Conservation (phyloP, 2,113 vertebrate species). For the Pachycephala philippinensis region DNA sequence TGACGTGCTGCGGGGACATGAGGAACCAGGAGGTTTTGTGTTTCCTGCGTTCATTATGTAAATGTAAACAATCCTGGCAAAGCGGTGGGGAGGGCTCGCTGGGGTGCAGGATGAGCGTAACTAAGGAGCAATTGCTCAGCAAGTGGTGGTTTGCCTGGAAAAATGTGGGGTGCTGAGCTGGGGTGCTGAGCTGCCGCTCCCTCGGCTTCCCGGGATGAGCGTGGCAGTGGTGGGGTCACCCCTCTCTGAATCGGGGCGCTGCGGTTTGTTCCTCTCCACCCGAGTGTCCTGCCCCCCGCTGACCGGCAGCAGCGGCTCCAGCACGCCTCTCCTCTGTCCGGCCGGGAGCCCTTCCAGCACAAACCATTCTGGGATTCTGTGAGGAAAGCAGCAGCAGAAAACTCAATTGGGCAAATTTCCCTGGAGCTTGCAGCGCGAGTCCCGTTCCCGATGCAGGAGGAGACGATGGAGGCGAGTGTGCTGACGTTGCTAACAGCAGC, state of each 20-base stretch:
- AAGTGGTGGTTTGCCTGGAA: not conserved
- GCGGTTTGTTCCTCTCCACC: not conserved
- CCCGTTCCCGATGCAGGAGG: not conserved
- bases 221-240: not conserved
- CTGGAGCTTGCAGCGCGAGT: not conserved
- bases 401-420: not conserved
- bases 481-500: not conserved
- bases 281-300: accelerated
- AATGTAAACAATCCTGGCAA: not conserved
- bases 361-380: not conserved
- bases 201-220: accelerated
- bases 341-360: not conserved
- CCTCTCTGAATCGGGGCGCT: accelerated
- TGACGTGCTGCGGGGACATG: not conserved
- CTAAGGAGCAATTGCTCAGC: not conserved
- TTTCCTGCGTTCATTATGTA: not conserved
- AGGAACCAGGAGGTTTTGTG: not conserved
- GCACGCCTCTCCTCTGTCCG: not conserved
- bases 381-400: not conserved
- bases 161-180: not conserved
- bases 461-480: not conserved
- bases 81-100: not conserved
- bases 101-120: not conserved
- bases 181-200: not conserved
- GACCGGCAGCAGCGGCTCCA: accelerated